Conservation (phyloP, 2,113 vertebrate genomes). For the Mesitornis unicolor region DNA sequence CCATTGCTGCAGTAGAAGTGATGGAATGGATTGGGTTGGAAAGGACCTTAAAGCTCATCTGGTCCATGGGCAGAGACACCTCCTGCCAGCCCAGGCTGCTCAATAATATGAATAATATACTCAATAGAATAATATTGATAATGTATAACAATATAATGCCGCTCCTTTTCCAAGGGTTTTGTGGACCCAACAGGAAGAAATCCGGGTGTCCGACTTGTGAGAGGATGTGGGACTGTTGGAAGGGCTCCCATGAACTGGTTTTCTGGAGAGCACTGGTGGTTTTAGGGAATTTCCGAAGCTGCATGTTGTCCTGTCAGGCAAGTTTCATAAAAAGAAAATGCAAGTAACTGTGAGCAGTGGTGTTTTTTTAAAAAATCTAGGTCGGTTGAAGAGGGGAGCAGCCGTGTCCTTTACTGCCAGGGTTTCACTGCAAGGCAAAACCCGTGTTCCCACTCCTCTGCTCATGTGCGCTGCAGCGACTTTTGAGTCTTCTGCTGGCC, state of each 20-base stretch:
- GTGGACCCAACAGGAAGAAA: not conserved
- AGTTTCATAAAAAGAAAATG: not conserved
- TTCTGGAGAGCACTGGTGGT: rapidly evolving
- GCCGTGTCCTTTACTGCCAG: not conserved
- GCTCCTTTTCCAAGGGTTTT: not conserved
- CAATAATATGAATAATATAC: too few species aligned
- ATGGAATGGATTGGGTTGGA: too few species aligned
- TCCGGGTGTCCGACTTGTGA: rapidly evolving
- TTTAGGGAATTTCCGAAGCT: not conserved
- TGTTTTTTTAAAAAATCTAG: not conserved
- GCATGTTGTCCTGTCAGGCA: not conserved
- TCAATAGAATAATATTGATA: too few species aligned
- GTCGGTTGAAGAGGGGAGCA: not conserved
- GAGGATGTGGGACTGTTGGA: not conserved
- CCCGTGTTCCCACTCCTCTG: not conserved
- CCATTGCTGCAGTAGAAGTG: not conserved
- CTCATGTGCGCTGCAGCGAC: not conserved
- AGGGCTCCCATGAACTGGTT: too few species aligned
- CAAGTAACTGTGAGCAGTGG: too few species aligned
- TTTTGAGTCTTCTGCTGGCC: not conserved
- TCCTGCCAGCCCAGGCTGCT: too few species aligned
- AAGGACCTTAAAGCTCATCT: too few species aligned
- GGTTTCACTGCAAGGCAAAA: not conserved
- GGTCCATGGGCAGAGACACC: not conserved
- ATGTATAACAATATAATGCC: too few species aligned